These are phyloP conservation scores for Pituophis catenifer DNA, from an alignment of 2,113 vertebrate species.

Conservation along the genomic window DNA sequence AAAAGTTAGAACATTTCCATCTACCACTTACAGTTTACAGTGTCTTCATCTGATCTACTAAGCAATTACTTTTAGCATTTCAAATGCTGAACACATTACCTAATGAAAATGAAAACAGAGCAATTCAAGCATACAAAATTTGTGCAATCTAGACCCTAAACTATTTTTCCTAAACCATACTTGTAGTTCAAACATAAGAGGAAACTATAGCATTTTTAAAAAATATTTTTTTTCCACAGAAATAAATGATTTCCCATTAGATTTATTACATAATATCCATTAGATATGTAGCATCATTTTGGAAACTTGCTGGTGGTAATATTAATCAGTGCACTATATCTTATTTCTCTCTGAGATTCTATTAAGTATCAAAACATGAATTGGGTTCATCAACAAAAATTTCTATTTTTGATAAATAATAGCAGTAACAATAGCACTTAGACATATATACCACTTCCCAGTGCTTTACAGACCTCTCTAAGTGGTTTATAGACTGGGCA, in stretches of 20 bases:
- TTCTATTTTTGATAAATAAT: neutral
- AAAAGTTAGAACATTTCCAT: slow-evolving; percentile 7
- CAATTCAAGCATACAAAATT: neutral
- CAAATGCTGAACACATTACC: neutral
- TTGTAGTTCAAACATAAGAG: neutral
- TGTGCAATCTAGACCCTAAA: neutral
- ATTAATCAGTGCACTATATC: neutral
- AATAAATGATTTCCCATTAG: neutral
- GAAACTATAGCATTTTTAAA: neutral
- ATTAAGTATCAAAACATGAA: neutral
- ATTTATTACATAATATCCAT: neutral
- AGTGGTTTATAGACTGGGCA: neutral
- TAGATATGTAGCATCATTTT: neutral
- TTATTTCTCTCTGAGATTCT: neutral
- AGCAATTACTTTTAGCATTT: neutral
- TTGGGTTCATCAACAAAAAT: neutral
- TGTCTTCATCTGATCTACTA: neutral
- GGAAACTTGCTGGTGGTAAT: neutral
- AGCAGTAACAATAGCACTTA: neutral
- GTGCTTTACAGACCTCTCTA: neutral
- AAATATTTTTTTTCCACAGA: neutral
- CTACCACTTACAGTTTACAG: neutral
- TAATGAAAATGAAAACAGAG: neutral
- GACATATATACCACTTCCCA: neutral
- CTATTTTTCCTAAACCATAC: neutral